Conservation (phyloP, 2,888 invertebrate species). For the Sinodicranocentrus sp. region DNA sequence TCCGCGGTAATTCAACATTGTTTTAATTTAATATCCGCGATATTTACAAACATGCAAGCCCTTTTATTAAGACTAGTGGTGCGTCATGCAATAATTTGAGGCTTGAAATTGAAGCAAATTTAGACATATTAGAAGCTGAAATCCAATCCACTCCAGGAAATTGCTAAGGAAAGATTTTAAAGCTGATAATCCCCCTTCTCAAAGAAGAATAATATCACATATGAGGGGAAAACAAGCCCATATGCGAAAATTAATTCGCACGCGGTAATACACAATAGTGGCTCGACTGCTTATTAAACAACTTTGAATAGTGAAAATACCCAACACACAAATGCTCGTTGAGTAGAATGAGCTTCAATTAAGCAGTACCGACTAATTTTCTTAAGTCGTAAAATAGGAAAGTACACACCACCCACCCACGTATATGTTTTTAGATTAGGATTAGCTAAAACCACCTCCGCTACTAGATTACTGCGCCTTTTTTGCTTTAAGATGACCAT, state of each 20-base stretch:
- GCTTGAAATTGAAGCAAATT: too few species aligned
- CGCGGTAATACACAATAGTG: slow-evolving; percentile 13
- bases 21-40: too few species aligned
- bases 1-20: too few species aligned
- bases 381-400: slow-evolving; percentile 54
- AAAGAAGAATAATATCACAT: neutral
- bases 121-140: too few species aligned
- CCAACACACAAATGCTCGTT: slow-evolving; percentile 27
- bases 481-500: slow-evolving; percentile 18
- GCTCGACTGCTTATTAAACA: slow-evolving; percentile 27
- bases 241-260: slow-evolving; percentile 50
- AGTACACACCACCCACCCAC: slow-evolving; percentile 50
- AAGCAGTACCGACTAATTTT: slow-evolving; percentile 58
- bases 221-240: neutral
- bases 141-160: neutral
- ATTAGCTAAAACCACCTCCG: neutral
- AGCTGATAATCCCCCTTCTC: too few species aligned
- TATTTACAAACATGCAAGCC: too few species aligned
- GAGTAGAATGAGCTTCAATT: slow-evolving; percentile 51
- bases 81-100: too few species aligned
- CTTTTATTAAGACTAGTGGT: too few species aligned
- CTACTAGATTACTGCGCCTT: neutral
- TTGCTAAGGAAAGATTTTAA: neutral
- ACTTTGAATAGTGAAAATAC: slow-evolving; percentile 1
- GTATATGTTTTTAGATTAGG: neutral